Evolutionary conservation across 2,113 vertebrate genomes (phyloP).

Genomic region (Pavo muticus): DNA sequence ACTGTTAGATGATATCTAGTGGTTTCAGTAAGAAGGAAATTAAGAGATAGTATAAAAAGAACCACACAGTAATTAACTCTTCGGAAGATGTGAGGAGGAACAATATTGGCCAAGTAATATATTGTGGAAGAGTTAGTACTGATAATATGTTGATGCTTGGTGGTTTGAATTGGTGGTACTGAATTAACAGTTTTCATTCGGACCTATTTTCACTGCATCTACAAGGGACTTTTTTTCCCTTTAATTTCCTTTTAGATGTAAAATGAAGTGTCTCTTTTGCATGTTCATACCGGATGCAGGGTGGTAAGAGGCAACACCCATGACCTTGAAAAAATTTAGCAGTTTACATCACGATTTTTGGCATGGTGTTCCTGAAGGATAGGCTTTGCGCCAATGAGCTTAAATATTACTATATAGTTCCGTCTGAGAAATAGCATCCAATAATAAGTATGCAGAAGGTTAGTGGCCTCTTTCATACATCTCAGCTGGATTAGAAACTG

Average conservation of each 20-base stretch:
- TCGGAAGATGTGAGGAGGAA: not conserved
- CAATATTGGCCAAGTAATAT: not conserved
- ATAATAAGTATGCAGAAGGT: not conserved
- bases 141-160: not conserved
- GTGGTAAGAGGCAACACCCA: not conserved
- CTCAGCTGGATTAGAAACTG: not conserved
- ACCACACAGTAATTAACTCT: not conserved
- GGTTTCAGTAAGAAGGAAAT: conserved; percentile 14
- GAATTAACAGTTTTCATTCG: not conserved
- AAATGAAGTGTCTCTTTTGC: not conserved
- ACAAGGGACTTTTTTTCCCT: not conserved
- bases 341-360: not conserved
- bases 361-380: not conserved
- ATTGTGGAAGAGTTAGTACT: not conserved
- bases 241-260: not conserved
- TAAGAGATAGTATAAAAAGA: conserved; percentile 7
- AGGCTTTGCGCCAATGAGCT: not conserved
- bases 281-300: not conserved
- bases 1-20: not conserved
- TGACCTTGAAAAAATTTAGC: not conserved
- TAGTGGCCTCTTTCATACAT: not conserved
- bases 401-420: conserved; percentile 12
- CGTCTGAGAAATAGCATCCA: not conserved
- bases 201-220: not conserved
- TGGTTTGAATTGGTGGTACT: not conserved